Base-by-base conservation (phyloP, 2,113 vertebrate species). In the Nettapus auritus region DNA sequence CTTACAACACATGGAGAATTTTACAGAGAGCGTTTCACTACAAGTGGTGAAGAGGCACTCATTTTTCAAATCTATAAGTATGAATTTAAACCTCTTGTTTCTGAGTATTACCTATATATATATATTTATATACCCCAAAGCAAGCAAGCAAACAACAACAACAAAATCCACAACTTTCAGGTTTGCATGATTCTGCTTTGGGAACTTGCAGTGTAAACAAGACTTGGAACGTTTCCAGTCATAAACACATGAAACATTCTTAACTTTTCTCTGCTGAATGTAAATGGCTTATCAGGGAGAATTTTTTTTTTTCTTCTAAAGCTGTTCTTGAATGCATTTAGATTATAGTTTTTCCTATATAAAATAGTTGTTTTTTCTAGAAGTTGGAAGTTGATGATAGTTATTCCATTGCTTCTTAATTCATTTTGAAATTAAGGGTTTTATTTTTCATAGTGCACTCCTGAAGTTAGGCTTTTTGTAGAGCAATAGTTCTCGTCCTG, bases 1-100 rank as follows among this genome's bases (percentile, higher is more conserved):
- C 98, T 99, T 55, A 99, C 99, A 5, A 96, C 98, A 29, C 99
- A 99, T 2, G 99, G 99, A 38, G 99, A 99, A 64, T 98, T 99
- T 84, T 99, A 99, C 97, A 96, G 98, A 69, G 99, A 99, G 55
- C 99, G 99, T 33, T 99, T 99, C 95, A 99, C 98, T 57, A 99
- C 99, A 2, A 98, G 98, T 33, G 99, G 99, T 57, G 98, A 99
- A 83, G 99, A 99, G 50, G 99, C 99, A 1, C 98, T 99, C 13
- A 98, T 99, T 89, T 99, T 99, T 96, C 98, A 99, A 91, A 97
- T 99, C 76, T 98, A 98, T 68, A 99, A 98, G 99, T 99, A 99
- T 78, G 96, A 92, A 70, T 46, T 31, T 5, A 8, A 66, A 57
- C 29, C 14, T 59, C 34, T 89, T 53, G 8, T 76, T 82, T 19